Evolutionary conservation across 2,888 invertebrate species (phyloP), one percentile per base, ranked within the genome.

Genomic region (Hirtodrosophila alboralis): DNA sequence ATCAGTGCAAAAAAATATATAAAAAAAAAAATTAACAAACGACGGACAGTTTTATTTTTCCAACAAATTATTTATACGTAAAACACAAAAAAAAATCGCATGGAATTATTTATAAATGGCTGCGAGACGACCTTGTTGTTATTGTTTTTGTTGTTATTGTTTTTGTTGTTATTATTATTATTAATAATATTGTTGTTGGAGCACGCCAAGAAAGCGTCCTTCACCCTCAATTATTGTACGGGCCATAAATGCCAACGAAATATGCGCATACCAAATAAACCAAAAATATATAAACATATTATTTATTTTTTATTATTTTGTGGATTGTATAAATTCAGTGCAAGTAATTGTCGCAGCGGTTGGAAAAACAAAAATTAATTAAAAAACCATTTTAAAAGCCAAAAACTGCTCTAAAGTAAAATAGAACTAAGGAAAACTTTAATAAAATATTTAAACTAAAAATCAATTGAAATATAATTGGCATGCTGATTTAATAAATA

Each of bases 201-300:
- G 77, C 77, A 75, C 83, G 78, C 78, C 78, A 75, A n/a, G 18
- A 58, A 45, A 62, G 53, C 84, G 81, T 83, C 84, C 84, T 83
- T 83, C 81, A 83, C 81, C 81, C 85, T 81, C 84, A 75, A 67
- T 64, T 61, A 59, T 74, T 67, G 10, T 63, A 37, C 48, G 63
- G 63, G 68, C 75, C 49, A 71, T 67, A 71, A 77, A 77, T 77
- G 75, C 63, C 68, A 83, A 18, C 45, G 56, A 76, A 61, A 71
- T 65, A 59, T 63, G 56, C 62, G 58, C 70, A 64, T 58, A 45
- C 45, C 51, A 57, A 57, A 62, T 49, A 58, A 66, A 64, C 61
- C 45, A 66, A 37, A 43, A 9, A 31, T 23, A 30, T 21, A n/a
- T 23, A n/a, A n/a, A n/a, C n/a, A n/a, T n/a, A n/a, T n/a, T n/a